These are phyloP conservation scores for Poeciliopsis occidentalis DNA, from an alignment of 2,113 vertebrate genomes.

Conservation along the genomic window DNA sequence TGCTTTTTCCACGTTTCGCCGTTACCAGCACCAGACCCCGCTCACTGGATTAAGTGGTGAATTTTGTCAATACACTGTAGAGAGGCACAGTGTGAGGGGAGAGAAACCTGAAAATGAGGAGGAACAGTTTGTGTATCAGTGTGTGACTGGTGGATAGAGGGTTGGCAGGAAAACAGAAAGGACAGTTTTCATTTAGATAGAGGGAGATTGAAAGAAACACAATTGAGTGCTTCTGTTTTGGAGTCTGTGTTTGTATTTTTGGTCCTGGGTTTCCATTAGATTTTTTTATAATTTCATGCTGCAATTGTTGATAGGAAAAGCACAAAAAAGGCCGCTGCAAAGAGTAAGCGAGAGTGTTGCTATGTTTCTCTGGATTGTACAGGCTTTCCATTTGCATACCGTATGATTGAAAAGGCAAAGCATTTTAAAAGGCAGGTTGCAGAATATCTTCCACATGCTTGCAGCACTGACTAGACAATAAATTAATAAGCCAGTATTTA, in stretches of 20 bases:
- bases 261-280: slow-evolving; percentile 21
- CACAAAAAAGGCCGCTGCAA: slow-evolving; percentile 8
- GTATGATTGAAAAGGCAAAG: slow-evolving; percentile 33
- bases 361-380: background rate
- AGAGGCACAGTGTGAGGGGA: slow-evolving; percentile 20
- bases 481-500: slow-evolving; percentile 42
- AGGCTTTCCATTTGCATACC: background rate
- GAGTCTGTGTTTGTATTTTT: background rate
- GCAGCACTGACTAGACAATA: slow-evolving; percentile 35
- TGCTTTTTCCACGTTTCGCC: slow-evolving; percentile 59
- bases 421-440: slow-evolving; percentile 32
- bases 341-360: slow-evolving; percentile 23
- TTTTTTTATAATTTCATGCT: slow-evolving; percentile 45
- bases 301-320: slow-evolving; percentile 29
- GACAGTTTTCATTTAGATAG: slow-evolving; percentile 28
- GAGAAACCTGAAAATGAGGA: slow-evolving; percentile 20
- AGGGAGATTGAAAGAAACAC: slow-evolving; percentile 11
- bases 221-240: slow-evolving; percentile 1
- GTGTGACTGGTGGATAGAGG: background rate
- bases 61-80: slow-evolving; percentile 58
- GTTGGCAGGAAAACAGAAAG: background rate
- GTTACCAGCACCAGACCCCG: slow-evolving; percentile 56
- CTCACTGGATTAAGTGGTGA: slow-evolving; percentile 65
- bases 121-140: background rate
- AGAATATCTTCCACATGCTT: slow-evolving; percentile 57